phyloP scores from a whole-genome alignment of 2,888 invertebrate genomes.

The Ochlodes sylvanus region DNA sequence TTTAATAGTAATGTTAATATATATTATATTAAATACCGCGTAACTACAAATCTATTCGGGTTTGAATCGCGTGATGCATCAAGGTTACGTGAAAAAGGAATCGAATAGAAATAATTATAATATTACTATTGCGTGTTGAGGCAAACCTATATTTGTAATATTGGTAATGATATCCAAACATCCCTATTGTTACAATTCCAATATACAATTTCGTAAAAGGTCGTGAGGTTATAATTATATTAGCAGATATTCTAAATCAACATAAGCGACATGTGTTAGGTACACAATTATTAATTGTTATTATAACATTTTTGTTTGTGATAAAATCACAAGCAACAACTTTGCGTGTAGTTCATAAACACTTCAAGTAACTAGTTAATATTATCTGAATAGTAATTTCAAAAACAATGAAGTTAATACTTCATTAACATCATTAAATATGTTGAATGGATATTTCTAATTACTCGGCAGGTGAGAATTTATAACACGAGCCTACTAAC shows the following conservation, averaged over 20 bases:
- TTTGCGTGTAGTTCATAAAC: too few species aligned
- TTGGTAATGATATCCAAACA: not conserved
- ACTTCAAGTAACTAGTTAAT: too few species aligned
- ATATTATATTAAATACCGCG: not conserved
- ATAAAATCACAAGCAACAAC: too few species aligned
- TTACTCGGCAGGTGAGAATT: not conserved
- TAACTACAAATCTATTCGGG: not conserved
- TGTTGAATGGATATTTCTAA: not conserved
- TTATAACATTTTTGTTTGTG: too few species aligned
- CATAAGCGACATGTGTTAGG: too few species aligned
- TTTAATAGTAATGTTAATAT: too few species aligned
- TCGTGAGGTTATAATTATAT: not conserved
- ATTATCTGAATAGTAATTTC: too few species aligned
- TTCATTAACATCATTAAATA: not conserved
- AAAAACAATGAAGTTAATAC: too few species aligned
- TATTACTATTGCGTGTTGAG: constrained; percentile 6
- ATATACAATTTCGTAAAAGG: not conserved
- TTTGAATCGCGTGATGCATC: constrained; percentile 7
- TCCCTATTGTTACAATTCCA: not conserved
- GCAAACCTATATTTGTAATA: not conserved
- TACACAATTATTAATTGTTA: too few species aligned
- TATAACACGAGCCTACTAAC: constrained; percentile 4
- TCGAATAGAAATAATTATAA: constrained; percentile 7
- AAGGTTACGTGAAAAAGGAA: not conserved
- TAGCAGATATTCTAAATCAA: too few species aligned